Evolutionary conservation across 2,797 vertebrate species (phyloP).

Genomic region (Melanotaenia pygmaea): DNA sequence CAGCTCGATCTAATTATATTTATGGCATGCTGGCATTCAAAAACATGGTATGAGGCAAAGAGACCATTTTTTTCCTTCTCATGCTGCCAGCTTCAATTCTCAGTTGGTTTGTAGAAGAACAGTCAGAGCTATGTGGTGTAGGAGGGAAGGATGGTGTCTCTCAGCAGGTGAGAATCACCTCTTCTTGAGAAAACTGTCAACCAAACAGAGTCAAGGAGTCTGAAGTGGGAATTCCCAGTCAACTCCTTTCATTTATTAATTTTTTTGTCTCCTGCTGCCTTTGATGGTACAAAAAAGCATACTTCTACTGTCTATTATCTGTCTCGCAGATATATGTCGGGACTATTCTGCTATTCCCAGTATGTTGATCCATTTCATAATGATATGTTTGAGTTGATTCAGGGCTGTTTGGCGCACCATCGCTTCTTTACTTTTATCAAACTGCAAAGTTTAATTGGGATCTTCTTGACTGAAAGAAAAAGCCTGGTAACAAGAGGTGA

Average conservation of each 20-base stretch:
- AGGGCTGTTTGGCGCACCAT: slow-evolving; percentile 28
- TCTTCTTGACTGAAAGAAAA: slow-evolving; percentile 18
- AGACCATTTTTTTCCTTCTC: slow-evolving; percentile 34
- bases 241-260: background rate
- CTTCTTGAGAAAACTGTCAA: slow-evolving; percentile 26
- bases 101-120: background rate
- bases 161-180: slow-evolving; percentile 46
- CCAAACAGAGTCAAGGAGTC: slow-evolving; percentile 14
- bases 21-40: slow-evolving; percentile 3
- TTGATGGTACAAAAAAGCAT: no score
- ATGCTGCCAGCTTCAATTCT: slow-evolving; percentile 59
- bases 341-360: slow-evolving; percentile 17
- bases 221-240: slow-evolving; percentile 24
- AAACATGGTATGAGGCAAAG: background rate
- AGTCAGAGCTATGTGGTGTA: slow-evolving; percentile 14
- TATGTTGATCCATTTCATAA: background rate
- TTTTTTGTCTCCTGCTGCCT: background rate
- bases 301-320: background rate
- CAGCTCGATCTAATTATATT: slow-evolving; percentile 2
- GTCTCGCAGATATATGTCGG: slow-evolving; percentile 17
- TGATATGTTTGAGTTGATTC: slow-evolving; percentile 19
- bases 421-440: slow-evolving; percentile 16
- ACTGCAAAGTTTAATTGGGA: slow-evolving; percentile 28
- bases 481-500: background rate
- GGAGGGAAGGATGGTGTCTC: slow-evolving; percentile 10